Conservation (phyloP, 2,797 vertebrate species). For the Strix occidentalis region DNA sequence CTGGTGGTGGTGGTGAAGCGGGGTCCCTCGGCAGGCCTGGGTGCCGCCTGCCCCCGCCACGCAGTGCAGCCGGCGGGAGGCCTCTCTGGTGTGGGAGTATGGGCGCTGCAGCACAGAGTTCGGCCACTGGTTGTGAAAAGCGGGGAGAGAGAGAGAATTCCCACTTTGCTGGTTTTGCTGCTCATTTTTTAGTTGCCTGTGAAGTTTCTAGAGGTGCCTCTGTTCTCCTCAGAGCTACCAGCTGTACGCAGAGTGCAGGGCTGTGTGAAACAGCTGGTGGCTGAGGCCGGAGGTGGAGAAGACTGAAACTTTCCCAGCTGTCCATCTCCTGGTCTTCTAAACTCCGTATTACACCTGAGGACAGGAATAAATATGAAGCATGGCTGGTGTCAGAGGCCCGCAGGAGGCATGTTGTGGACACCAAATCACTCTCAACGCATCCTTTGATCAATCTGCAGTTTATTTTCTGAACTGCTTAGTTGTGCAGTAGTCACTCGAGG, state of each 20-base stretch:
- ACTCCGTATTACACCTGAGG: not conserved
- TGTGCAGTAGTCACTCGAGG: not conserved
- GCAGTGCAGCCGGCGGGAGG: fast-evolving
- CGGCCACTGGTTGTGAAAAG: fast-evolving
- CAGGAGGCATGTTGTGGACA: not conserved
- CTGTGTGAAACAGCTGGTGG: fast-evolving
- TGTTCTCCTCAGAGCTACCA: fast-evolving
- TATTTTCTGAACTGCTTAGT: not conserved
- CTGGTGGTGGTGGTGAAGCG: no score
- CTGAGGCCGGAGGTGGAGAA: fast-evolving
- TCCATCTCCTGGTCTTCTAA: not conserved
- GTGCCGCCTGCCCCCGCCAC: not conserved
- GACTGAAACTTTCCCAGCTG: not conserved
- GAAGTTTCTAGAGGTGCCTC: not conserved
- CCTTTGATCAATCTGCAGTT: not conserved
- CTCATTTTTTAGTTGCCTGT: fast-evolving
- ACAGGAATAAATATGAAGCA: fast-evolving
- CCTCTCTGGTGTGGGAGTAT: fast-evolving
- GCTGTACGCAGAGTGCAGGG: fast-evolving
- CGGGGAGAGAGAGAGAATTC: fast-evolving
- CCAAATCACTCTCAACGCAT: not conserved
- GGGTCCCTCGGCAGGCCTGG: no score
- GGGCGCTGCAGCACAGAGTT: no score
- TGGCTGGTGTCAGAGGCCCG: fast-evolving
- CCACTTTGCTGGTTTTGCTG: not conserved